phyloP scores from a whole-genome alignment of 2,113 vertebrate genomes.

The Nibea albiflora region DNA sequence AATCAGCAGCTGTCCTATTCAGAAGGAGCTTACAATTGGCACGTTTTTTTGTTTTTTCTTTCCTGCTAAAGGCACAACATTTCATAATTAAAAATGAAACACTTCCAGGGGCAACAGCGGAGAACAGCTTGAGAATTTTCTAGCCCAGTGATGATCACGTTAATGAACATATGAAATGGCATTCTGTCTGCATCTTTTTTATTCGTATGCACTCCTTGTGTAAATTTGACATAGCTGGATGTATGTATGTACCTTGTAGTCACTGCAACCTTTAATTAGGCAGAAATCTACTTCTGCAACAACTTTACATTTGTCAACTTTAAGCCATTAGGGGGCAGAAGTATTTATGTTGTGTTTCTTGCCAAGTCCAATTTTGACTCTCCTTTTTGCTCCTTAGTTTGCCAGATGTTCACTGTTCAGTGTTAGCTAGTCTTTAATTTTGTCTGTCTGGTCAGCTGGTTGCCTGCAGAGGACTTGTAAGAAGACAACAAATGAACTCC shows the following conservation, averaged over 20 bases:
- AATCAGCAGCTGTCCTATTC: slow-evolving; percentile 71
- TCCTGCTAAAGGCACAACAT: slow-evolving; percentile 49
- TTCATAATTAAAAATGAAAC: slow-evolving; percentile 70
- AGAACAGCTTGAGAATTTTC: slow-evolving; percentile 48
- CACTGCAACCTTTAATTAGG: neutral
- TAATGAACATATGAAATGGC: slow-evolving; percentile 46
- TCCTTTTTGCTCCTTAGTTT: neutral
- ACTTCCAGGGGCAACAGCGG: slow-evolving; percentile 38
- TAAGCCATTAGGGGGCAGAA: neutral
- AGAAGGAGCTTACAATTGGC: slow-evolving; percentile 47
- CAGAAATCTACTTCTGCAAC: neutral
- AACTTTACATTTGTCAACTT: neutral
- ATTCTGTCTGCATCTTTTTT: neutral
- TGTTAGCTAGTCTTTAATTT: neutral
- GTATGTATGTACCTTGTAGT: neutral
- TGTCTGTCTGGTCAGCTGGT: neutral
- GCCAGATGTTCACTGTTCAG: neutral
- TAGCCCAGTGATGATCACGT: slow-evolving; percentile 27
- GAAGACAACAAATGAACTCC: neutral
- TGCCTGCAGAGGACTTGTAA: neutral
- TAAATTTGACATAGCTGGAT: slow-evolving; percentile 7
- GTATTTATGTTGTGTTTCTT: neutral
- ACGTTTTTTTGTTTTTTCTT: neutral
- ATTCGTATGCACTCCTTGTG: neutral
- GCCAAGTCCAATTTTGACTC: neutral